Evolutionary conservation across 2,797 vertebrate genomes (phyloP), one percentile per base, ranked within the genome.

Genomic region (Threskiornis aethiopicus): DNA sequence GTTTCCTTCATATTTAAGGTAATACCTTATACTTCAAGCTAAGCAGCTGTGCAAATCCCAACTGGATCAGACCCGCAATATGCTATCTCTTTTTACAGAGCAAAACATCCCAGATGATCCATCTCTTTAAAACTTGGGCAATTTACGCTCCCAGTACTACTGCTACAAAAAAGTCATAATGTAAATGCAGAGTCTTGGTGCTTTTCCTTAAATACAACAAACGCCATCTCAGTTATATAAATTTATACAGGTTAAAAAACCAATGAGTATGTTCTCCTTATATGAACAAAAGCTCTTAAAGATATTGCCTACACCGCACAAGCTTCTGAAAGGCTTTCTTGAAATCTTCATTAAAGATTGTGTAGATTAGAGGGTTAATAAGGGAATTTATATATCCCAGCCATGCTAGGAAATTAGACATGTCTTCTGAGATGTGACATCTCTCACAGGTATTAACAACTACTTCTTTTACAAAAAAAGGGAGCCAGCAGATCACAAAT

Each of bases 271-370:
- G 51, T 93, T 86, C 55, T 83, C 18, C 75, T 92, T 55, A 24
- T 52, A 80, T 49, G 79, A 95, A 87, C 65, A 75, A 87, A 79
- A 69, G 52, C 78, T 89, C 95, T 99, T 98, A 99, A 96, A 99
- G 97, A 89, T 98, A 99, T 96, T 98, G 98, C 79, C 97, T 99
- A 91, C 99, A 99, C 91, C 97, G 97, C 84, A 99, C 96, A 85
- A 99, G 98, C 98, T 99, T 99, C 98, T 99, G 99, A 97, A 99
- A 99, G 82, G 99, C 99, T 97, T 99, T 99, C 97, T 99, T 99
- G 97, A 99, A 99, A 97, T 99, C 99, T 97, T 99, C 99, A 93
- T 99, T 99, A 97, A 99, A 99, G 95, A 99, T 99, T 88, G 99
- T 99, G 97, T 99, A 99, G 97, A 99, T 99, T 78, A 99, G 98